A percentile compares a stretch with the other conserved stretches of the same genome.
phyloP scores from a whole-genome alignment of 2,113 vertebrate genomes.

The Sphyrna mokarran region DNA sequence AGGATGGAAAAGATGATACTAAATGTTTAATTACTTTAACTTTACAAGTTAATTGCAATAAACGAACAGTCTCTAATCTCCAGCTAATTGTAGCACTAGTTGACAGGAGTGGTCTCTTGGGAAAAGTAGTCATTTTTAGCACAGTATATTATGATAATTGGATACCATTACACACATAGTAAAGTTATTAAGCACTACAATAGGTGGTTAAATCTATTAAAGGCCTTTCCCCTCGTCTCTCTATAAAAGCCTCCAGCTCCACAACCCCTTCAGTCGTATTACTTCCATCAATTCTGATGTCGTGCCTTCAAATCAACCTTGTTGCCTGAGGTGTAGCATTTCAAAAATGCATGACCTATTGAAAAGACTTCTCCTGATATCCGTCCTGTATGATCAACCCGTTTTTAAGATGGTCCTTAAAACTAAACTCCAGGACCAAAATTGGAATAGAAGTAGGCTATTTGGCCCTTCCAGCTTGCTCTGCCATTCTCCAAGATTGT shows the following conservation, averaged over 20 bases:
- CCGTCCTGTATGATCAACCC: background rate
- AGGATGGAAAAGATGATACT: background rate
- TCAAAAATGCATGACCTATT: too few species aligned
- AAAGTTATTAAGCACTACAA: background rate
- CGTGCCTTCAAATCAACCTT: background rate
- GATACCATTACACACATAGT: background rate
- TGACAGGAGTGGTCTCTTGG: background rate
- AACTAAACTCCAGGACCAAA: background rate
- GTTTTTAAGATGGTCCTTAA: background rate
- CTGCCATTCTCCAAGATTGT: background rate
- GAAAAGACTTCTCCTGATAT: too few species aligned
- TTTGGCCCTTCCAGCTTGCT: background rate
- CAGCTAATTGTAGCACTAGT: background rate
- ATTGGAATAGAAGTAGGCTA: background rate
- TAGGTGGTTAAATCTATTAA: background rate
- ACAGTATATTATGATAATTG: background rate
- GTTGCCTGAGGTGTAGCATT: background rate
- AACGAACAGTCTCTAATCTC: background rate
- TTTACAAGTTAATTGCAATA: slow-evolving; percentile 11
- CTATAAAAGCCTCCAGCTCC: background rate
- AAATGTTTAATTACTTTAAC: background rate
- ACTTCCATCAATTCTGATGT: background rate
- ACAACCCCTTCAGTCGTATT: background rate
- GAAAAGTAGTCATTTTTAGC: background rate
- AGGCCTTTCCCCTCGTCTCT: background rate